Conservation (phyloP, 2,888 invertebrate genomes). For the Ophion costatus region DNA sequence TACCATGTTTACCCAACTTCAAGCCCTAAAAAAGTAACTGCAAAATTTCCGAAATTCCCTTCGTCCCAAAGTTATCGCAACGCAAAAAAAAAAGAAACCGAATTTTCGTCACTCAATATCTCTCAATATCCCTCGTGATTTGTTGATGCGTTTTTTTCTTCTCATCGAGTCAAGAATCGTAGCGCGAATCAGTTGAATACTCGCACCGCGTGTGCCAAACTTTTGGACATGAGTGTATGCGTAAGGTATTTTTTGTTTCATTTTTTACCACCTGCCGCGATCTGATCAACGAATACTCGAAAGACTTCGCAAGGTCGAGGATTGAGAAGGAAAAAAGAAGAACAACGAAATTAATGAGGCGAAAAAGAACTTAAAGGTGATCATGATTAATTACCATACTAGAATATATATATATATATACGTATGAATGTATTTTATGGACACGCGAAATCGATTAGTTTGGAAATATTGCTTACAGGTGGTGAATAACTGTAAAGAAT, state of each 20-base stretch:
- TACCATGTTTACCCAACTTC: not conserved
- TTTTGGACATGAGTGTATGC: not conserved
- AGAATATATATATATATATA: not conserved
- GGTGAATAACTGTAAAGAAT: conserved; percentile 59
- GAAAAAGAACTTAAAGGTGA: conserved; percentile 9
- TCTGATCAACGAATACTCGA: not conserved
- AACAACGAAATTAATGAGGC: not conserved
- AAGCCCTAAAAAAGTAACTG: not conserved
- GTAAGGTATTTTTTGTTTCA: not conserved
- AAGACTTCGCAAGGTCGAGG: conserved; percentile 27
- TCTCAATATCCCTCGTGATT: not conserved
- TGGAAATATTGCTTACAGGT: conserved; percentile 38
- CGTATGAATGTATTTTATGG: not conserved
- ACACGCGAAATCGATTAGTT: conserved; percentile 13
- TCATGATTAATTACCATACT: conserved; percentile 38
- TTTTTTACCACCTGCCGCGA: no score
- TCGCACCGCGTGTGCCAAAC: not conserved
- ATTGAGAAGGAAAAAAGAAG: conserved; percentile 26
- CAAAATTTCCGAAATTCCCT: not conserved
- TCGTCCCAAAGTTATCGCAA: no score
- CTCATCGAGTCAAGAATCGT: not conserved
- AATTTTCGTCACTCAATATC: not conserved
- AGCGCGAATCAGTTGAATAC: no score
- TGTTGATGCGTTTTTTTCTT: not conserved
- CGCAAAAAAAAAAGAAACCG: no score